Percentiles rank a stretch among this genome's conserved stretches.
Conservation (phyloP, 2,888 invertebrate species). For the Pediacus dermestoides region DNA sequence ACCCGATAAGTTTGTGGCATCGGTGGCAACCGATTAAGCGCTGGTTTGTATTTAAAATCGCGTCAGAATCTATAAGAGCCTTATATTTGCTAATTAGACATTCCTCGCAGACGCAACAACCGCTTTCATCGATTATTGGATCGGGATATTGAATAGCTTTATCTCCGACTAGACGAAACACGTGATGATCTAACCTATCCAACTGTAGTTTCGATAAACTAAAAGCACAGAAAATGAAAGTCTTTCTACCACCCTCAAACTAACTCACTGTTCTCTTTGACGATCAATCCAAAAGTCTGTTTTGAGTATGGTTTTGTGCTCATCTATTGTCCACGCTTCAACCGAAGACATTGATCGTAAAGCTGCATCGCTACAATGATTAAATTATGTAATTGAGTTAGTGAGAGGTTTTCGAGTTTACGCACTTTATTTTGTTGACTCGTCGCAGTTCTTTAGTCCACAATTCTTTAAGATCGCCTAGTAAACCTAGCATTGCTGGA, state of each 20-base stretch:
- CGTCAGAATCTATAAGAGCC: slow-evolving; percentile 25
- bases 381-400: too few relatives aligned
- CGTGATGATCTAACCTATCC: slow-evolving; percentile 38
- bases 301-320: slow-evolving; percentile 27
- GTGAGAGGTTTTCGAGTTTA: too few relatives aligned
- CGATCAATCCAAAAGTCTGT: slow-evolving; percentile 41
- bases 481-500: slow-evolving; percentile 26
- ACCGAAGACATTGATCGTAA: too few relatives aligned
- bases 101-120: slow-evolving; percentile 45
- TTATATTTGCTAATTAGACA: slow-evolving; percentile 42
- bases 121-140: slow-evolving; percentile 39
- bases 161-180: slow-evolving; percentile 40
- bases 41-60: neutral
- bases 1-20: neutral
- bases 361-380: too few relatives aligned
- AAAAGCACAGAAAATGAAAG: slow-evolving; percentile 4
- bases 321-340: too few relatives aligned
- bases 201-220: slow-evolving; percentile 4
- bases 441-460: slow-evolving; percentile 29
- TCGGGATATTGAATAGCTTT: slow-evolving; percentile 37
- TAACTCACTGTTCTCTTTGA: slow-evolving; percentile 38
- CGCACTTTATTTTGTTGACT: slow-evolving; percentile 27
- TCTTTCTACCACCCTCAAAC: too few relatives aligned
- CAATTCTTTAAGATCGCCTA: slow-evolving; percentile 29
- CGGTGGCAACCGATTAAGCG: slow-evolving; percentile 5